Base-by-base conservation (phyloP, 2,888 invertebrate genomes). In the Nipponacmea schrenckii region DNA sequence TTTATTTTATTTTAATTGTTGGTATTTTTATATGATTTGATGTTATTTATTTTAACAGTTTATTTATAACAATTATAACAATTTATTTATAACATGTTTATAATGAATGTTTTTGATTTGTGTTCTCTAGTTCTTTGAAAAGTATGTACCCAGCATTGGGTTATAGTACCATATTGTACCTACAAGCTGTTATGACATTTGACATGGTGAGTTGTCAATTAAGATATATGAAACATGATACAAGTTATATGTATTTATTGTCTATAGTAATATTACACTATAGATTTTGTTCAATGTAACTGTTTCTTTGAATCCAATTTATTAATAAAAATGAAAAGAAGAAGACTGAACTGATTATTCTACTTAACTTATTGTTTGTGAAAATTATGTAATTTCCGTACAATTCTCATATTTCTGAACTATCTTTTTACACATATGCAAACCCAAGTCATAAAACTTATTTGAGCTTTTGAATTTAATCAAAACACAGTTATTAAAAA, bases 131-230 rank as follows among this genome's bases (percentile, higher is more conserved):
- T 92, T 92, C 94, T 7, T 91, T 93, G 67, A 91, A 91, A 64
- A 96, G 96, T 75, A 93, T 97, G 91, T 98, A 98, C 87, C 98
- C 98, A 90, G 93, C 97, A 1, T 91, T 97, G 71, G 97, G 97
- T 2, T 92, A 93, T 77, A 93, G 95, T 5, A 95, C 96, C 45
- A 96, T 98, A 86, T 91, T 94, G 82, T 97, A 95, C 87, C 92
- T 98, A 50, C 96, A 97, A 86, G 97, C 97, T 0, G 93, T 96
- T 86, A 91, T 98, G 85, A 97, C 97, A 2, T 96, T 96, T 86
- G 97, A 98, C 87, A 93, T 93, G 83, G 92, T 92, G 84, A 88
- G 87, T 80, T 27, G 66, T 50, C 64, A 10, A 39, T 50, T 44
- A 10, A 8, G 10, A 8, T 39, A 8, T 10, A 39, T 39, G n/a